phyloP scores from a whole-genome alignment of 2,113 vertebrate genomes.

The Hemiscyllium ocellatum region DNA sequence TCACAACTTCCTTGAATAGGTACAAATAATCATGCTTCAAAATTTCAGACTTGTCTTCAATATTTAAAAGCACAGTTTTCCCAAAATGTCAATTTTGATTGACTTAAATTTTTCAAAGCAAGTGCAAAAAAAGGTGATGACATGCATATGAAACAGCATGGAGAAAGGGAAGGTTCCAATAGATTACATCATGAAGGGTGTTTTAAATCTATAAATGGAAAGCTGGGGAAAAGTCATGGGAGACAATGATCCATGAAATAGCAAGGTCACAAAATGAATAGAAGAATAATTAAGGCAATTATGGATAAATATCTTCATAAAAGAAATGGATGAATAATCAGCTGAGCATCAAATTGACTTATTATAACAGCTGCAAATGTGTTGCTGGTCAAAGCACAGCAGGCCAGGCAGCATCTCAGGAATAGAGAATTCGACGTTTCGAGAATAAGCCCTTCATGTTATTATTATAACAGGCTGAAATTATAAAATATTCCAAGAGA shows the following conservation, averaged over 20 bases:
- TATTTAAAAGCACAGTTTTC: background rate
- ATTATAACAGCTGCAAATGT: too few relatives aligned
- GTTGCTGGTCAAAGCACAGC: too few relatives aligned
- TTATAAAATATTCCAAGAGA: background rate
- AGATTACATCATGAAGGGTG: background rate
- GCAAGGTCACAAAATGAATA: background rate
- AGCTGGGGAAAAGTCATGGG: background rate
- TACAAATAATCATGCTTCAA: background rate
- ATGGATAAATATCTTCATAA: background rate
- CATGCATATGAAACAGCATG: background rate
- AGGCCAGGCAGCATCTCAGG: too few relatives aligned
- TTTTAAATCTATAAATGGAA: background rate
- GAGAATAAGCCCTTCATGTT: too few relatives aligned
- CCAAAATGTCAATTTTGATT: background rate
- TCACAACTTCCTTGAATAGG: background rate
- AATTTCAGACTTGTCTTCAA: background rate
- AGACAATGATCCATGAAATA: background rate
- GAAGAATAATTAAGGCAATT: background rate
- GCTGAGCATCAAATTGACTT: background rate
- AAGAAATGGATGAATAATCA: background rate
- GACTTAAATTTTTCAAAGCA: background rate
- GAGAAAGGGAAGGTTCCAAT: background rate
- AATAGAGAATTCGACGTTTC: too few relatives aligned
- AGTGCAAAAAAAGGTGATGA: background rate
- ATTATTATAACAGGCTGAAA: background rate